These are phyloP conservation scores for Hypercompe scribonia DNA, from an alignment of 2,888 invertebrate genomes.

Conservation along the genomic window DNA sequence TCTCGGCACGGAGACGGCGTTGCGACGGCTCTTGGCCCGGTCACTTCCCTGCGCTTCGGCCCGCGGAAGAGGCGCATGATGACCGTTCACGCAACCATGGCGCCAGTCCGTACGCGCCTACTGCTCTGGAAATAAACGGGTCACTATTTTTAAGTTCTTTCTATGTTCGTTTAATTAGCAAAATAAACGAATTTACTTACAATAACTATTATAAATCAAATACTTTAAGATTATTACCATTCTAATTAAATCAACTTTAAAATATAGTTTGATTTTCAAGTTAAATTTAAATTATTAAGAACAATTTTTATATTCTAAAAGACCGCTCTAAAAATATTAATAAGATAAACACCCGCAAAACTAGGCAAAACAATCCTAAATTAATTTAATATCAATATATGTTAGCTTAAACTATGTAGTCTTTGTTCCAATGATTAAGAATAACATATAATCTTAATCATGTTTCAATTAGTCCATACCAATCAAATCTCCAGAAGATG, in stretches of 20 bases:
- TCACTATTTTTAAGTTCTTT: background rate
- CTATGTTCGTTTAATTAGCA: background rate
- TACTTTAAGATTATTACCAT: background rate
- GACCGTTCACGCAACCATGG: conserved; percentile 84
- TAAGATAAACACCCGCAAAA: too few relatives aligned
- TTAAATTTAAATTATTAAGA: too few relatives aligned
- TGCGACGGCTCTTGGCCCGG: conserved; percentile 83
- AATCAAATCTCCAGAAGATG: too few relatives aligned
- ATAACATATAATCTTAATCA: too few relatives aligned
- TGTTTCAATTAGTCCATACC: too few relatives aligned
- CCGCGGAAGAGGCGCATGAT: conserved; percentile 89
- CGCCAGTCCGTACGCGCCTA: conserved; percentile 71
- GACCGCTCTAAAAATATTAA: too few relatives aligned
- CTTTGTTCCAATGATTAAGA: too few relatives aligned
- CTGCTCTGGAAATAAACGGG: conserved; percentile 54
- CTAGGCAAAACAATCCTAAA: too few relatives aligned
- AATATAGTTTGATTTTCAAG: background rate
- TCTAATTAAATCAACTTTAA: background rate
- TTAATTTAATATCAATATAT: too few relatives aligned
- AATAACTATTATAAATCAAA: background rate
- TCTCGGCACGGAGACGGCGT: conserved; percentile 79
- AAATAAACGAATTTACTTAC: background rate
- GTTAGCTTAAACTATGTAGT: too few relatives aligned
- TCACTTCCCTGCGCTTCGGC: conserved; percentile 89
- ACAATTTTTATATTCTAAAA: too few relatives aligned